Percentiles rank a stretch among this genome's conserved stretches.
Conservation (phyloP, 2,113 vertebrate genomes). For the Notarius quadriscutis region DNA sequence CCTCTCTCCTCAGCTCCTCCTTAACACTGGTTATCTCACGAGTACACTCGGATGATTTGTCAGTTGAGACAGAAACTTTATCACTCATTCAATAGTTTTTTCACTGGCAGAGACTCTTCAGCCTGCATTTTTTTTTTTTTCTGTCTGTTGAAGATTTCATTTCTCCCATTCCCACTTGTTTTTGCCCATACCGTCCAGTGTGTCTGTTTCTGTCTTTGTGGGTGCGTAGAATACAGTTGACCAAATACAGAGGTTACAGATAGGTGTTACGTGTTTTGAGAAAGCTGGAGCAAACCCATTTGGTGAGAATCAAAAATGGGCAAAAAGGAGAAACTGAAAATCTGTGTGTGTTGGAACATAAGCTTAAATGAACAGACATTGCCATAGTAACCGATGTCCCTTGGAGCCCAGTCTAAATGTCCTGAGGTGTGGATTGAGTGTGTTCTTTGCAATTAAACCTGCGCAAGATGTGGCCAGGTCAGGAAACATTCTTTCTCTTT, state of each 20-base stretch:
- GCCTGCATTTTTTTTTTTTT: not conserved
- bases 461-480: slow-evolving; percentile 21
- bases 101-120: slow-evolving; percentile 38
- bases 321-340: slow-evolving; percentile 11
- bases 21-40: slow-evolving; percentile 41
- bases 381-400: slow-evolving; percentile 58
- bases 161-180: not conserved
- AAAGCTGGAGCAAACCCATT: not conserved
- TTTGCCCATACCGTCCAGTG: not conserved
- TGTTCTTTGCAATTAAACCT: slow-evolving; percentile 41
- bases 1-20: slow-evolving; percentile 19
- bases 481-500: not conserved
- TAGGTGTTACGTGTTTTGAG: not conserved
- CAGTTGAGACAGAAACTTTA: slow-evolving; percentile 51
- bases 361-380: slow-evolving; percentile 52
- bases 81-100: slow-evolving; percentile 44
- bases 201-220: not conserved
- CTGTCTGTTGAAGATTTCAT: not conserved
- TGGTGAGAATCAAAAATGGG: not conserved
- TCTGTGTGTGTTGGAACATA: slow-evolving; percentile 46
- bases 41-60: slow-evolving; percentile 47
- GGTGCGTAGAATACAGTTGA: not conserved
- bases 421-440: slow-evolving; percentile 44
- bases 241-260: not conserved
- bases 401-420: slow-evolving; percentile 48